These are phyloP conservation scores for Aepyceros melampus DNA, from an alignment of 2,113 vertebrate species.

Conservation along the genomic window DNA sequence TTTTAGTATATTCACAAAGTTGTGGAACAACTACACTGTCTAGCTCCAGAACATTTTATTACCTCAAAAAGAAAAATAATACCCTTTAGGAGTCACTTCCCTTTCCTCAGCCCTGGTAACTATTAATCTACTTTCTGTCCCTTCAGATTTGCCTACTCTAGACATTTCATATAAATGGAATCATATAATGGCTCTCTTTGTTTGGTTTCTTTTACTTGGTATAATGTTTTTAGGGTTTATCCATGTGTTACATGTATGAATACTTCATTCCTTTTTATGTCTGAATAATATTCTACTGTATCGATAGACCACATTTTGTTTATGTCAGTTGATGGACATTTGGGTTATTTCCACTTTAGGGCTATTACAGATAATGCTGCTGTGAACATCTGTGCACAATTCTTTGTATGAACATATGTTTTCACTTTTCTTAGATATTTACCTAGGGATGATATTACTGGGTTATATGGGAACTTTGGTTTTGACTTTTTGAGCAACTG, in stretches of 20 bases:
- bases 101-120: neutral
- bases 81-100: neutral
- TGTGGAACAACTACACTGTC: neutral
- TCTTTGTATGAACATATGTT: neutral
- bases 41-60: neutral
- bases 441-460: neutral
- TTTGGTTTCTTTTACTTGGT: neutral
- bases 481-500: neutral
- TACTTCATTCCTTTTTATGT: neutral
- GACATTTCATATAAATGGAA: neutral
- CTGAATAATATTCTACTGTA: neutral
- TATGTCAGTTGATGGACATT: neutral
- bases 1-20: neutral
- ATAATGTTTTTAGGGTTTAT: neutral
- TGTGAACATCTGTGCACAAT: neutral
- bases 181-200: neutral
- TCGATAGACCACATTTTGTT: neutral
- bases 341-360: neutral
- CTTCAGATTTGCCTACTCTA: neutral
- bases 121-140: neutral
- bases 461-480: neutral
- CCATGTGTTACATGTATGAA: neutral
- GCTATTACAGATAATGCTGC: neutral
- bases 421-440: neutral
- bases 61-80: neutral